Percentiles rank a stretch among this genome's conserved stretches.
These are phyloP conservation scores for Metridium senile DNA, from an alignment of 92 coral and sea anemone species.

Conservation along the genomic window DNA sequence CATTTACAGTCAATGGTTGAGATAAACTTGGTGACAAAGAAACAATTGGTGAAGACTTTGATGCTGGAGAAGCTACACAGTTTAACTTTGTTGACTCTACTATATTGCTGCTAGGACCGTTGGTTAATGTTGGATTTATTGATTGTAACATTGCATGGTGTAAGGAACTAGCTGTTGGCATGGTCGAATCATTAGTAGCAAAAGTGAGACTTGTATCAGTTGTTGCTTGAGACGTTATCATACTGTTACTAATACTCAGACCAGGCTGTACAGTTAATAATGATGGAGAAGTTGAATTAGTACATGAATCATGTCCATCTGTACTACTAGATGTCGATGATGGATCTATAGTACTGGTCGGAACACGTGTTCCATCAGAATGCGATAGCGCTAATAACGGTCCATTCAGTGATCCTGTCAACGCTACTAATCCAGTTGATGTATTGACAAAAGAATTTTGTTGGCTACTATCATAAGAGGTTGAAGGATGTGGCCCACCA, in stretches of 20 bases:
- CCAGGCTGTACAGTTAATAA: conserved; percentile 34
- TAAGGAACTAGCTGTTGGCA: not conserved
- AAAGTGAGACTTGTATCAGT: conserved; percentile 1
- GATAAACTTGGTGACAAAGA: conserved; percentile 70
- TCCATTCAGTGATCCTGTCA: conserved; percentile 28
- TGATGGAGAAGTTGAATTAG: conserved; percentile 18
- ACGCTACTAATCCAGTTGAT: not conserved
- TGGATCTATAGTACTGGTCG: conserved; percentile 25
- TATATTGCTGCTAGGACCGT: conserved; percentile 55
- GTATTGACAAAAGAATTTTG: conserved; percentile 17
- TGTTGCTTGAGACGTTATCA: too few species aligned
- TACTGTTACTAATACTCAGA: conserved; percentile 1
- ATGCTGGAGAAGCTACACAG: conserved; percentile 74
- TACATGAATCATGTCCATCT: conserved; percentile 4
- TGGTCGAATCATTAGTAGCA: not conserved
- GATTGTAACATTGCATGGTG: conserved; percentile 49
- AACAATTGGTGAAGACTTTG: conserved; percentile 57
- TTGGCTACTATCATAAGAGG: conserved; percentile 7
- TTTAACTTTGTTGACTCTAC: conserved; percentile 68
- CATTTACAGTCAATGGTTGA: conserved; percentile 88
- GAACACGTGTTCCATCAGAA: not conserved
- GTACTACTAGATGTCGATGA: conserved; percentile 19
- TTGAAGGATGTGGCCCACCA: not conserved
- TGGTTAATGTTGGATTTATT: conserved; percentile 60
- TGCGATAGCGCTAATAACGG: not conserved